These are phyloP conservation scores for Gymnocheta viridis DNA, from an alignment of 2,888 invertebrate genomes.

Conservation along the genomic window DNA sequence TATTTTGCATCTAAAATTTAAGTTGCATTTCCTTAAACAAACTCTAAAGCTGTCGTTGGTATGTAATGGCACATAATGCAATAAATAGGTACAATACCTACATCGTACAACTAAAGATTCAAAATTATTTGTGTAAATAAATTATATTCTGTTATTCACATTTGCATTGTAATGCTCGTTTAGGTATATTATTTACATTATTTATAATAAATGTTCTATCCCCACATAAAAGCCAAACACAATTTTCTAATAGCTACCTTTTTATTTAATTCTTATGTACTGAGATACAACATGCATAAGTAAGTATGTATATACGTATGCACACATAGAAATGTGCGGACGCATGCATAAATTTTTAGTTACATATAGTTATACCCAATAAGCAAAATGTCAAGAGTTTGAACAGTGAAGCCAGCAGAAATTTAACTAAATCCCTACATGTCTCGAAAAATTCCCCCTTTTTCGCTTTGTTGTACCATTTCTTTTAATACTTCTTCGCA, in stretches of 20 bases:
- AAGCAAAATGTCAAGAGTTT: no score
- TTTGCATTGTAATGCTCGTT: background rate
- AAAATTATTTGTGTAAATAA: slow-evolving; percentile 30
- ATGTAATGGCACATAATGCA: background rate
- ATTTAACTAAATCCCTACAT: no score
- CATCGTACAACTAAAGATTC: background rate
- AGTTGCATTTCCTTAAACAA: slow-evolving; percentile 37
- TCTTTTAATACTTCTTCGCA: no score
- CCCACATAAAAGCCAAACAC: background rate
- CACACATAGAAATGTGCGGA: background rate
- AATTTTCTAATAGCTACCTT: background rate
- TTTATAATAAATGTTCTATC: background rate
- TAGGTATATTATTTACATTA: background rate
- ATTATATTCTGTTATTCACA: slow-evolving; percentile 19
- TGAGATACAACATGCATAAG: no score
- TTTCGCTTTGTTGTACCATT: no score
- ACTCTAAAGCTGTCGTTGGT: no score
- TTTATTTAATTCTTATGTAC: background rate
- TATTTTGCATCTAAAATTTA: background rate
- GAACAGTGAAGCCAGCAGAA: no score
- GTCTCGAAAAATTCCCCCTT: no score
- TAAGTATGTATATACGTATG: background rate
- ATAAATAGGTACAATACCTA: no score
- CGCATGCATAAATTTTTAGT: background rate
- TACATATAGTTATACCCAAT: no score